These are phyloP conservation scores for Gortyna flavago DNA, from an alignment of 2,888 invertebrate species.

Conservation along the genomic window DNA sequence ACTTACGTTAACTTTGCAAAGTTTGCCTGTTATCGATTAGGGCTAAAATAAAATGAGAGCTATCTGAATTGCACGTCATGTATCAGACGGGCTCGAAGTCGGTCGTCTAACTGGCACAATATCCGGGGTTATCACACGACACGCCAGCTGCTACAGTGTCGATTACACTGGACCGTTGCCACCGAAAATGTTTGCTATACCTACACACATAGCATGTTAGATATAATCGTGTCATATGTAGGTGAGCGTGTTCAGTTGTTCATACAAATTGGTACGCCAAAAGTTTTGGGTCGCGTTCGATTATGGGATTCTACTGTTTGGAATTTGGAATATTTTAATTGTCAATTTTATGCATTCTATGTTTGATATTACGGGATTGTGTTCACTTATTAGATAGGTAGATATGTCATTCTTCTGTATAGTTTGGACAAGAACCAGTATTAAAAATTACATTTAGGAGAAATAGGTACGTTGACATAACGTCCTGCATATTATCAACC, in stretches of 20 bases:
- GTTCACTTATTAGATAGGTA: slow-evolving; percentile 2
- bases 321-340: slow-evolving; percentile 42
- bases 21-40: slow-evolving; percentile 27
- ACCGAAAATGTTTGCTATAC: slow-evolving; percentile 66
- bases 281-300: slow-evolving; percentile 60
- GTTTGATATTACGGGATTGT: slow-evolving; percentile 10
- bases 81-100: slow-evolving; percentile 58
- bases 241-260: slow-evolving; percentile 55
- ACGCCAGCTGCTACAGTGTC: slow-evolving; percentile 78
- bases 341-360: slow-evolving; percentile 1
- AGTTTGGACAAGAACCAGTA: neutral
- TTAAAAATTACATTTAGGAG: neutral
- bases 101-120: slow-evolving; percentile 77
- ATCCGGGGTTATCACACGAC: slow-evolving; percentile 76
- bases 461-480: neutral
- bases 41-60: slow-evolving; percentile 34
- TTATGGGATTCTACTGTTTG: slow-evolving; percentile 41
- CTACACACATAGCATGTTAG: slow-evolving; percentile 42
- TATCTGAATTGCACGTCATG: slow-evolving; percentile 49
- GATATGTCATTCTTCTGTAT: too few species aligned
- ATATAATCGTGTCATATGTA: slow-evolving; percentile 55
- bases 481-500: neutral
- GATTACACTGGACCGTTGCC: slow-evolving; percentile 79
- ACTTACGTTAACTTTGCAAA: neutral
- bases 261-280: slow-evolving; percentile 59